Evolutionary conservation across 2,888 invertebrate genomes (phyloP).

Genomic region (Acleris cristana): DNA sequence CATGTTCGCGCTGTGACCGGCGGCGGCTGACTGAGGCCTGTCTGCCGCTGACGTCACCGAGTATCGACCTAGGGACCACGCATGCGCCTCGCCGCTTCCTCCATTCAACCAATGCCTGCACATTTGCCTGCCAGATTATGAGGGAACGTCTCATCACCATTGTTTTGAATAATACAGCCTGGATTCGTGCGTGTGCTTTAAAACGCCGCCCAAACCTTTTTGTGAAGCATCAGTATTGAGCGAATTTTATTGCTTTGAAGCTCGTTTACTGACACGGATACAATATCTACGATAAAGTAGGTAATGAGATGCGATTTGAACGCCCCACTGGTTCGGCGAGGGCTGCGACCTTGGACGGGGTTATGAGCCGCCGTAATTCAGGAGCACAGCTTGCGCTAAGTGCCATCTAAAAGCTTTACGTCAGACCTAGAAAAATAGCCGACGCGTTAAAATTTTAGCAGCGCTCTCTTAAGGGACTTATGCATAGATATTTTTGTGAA

Average conservation of each 20-base stretch:
- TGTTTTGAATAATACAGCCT: slow-evolving; percentile 58
- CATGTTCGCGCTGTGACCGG: slow-evolving; percentile 74
- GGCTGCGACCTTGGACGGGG: slow-evolving; percentile 39
- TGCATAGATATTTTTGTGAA: no score
- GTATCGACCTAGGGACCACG: slow-evolving; percentile 72
- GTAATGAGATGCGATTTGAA: no score
- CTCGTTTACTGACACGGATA: no score
- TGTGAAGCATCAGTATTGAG: not conserved
- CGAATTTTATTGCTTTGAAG: no score
- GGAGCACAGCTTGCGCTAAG: slow-evolving; percentile 43
- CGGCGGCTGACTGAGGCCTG: slow-evolving; percentile 75
- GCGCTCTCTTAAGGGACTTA: slow-evolving; percentile 14
- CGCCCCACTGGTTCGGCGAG: not conserved
- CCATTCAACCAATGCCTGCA: slow-evolving; percentile 52
- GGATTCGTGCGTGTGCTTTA: slow-evolving; percentile 41
- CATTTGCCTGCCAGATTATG: slow-evolving; percentile 58
- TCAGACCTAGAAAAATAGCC: slow-evolving; percentile 30
- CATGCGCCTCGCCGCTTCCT: slow-evolving; percentile 60
- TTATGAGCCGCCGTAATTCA: slow-evolving; percentile 24
- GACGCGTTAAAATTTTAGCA: slow-evolving; percentile 43
- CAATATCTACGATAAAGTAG: no score
- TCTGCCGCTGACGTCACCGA: slow-evolving; percentile 72
- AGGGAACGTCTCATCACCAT: slow-evolving; percentile 57
- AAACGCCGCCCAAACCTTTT: slow-evolving; percentile 1
- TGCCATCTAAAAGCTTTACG: slow-evolving; percentile 43